Base-by-base conservation (phyloP, 2,113 vertebrate species). In the Varanus komodoensis region DNA sequence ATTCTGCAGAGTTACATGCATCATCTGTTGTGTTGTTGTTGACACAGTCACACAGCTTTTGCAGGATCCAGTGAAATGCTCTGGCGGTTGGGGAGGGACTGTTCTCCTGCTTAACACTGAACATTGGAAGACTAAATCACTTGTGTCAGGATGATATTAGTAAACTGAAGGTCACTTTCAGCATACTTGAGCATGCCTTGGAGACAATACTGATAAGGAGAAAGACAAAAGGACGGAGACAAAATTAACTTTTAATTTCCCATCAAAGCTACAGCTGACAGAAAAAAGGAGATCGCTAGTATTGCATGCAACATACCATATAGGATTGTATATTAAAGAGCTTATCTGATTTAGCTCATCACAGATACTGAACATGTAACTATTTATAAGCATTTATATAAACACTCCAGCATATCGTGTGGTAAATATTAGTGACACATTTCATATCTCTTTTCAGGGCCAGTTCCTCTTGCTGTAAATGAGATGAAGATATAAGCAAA, bases 151-250 rank as follows among this genome's bases (percentile, higher is more conserved):
- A 96, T 94, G 96, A 95, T 95, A 91, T 84, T 93, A 96, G 90
- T 94, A 95, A 96, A 94, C 94, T 90, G 95, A 97, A 97, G 96
- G 97, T 97, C 95, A 97, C 94, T 97, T 96, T 97, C 93, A 95
- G 92, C 92, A 91, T 92, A 90, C 93, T 96, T 96, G 87, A 91
- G 88, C 81, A 89, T 95, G 93, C 95, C 95, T 97, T 34, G 1
- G 91, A 96, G 96, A 94, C 92, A 92, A 80, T 94, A 91, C 96
- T 96, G 96, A 97, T 97, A 97, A 96, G 95, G 81, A 89, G 94
- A 96, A 95, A 96, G 93, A 95, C 93, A 96, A 96, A 97, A 96
- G 93, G 95, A 94, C 93, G 95, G 90, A 96, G 87, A 4, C 25
- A 93, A 95, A 97, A 97, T 96, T 96, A 97, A 96, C 95, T 96